A percentile compares a stretch with the other conserved stretches of the same genome.
Evolutionary conservation across 1,140 invertebrate genomes (phyloP).

Genomic region (Camponotus pennsylvanicus): DNA sequence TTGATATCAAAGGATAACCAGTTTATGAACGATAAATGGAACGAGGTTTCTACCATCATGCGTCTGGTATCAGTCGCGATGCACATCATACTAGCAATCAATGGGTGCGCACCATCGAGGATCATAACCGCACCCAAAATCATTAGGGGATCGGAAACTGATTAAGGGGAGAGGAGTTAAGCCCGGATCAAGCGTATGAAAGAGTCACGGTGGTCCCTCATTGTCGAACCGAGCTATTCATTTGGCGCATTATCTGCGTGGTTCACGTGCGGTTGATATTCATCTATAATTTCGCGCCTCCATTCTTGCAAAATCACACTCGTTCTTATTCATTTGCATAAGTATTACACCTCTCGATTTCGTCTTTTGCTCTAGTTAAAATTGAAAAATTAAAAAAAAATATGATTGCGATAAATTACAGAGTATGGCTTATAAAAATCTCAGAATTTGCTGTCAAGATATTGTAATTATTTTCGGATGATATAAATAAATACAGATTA

Average conservation of each 20-base stretch:
- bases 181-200: conserved; percentile 79
- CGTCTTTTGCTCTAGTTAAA: conserved; percentile 31
- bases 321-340: conserved; percentile 27
- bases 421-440: background rate
- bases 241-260: conserved; percentile 82
- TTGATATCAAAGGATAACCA: conserved; percentile 44
- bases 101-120: conserved; percentile 46
- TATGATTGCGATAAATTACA: conserved; percentile 73
- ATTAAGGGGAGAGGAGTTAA: conserved; percentile 81
- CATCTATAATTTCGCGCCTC: conserved; percentile 83
- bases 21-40: conserved; percentile 49
- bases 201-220: conserved; percentile 84
- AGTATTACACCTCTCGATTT: conserved; percentile 5
- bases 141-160: conserved; percentile 85
- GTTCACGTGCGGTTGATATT: conserved; percentile 84
- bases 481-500: background rate
- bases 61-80: conserved; percentile 51
- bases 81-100: conserved; percentile 36
- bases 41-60: conserved; percentile 54
- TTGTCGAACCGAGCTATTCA: conserved; percentile 82
- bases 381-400: conserved; percentile 82
- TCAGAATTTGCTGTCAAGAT: background rate
- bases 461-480: background rate
- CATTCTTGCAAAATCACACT: conserved; percentile 32
- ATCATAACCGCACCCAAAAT: conserved; percentile 79